A percentile compares a stretch with the other conserved stretches of the same genome.
phyloP scores from a whole-genome alignment of 2,888 invertebrate species.

The Caenorhabditis angaria region DNA sequence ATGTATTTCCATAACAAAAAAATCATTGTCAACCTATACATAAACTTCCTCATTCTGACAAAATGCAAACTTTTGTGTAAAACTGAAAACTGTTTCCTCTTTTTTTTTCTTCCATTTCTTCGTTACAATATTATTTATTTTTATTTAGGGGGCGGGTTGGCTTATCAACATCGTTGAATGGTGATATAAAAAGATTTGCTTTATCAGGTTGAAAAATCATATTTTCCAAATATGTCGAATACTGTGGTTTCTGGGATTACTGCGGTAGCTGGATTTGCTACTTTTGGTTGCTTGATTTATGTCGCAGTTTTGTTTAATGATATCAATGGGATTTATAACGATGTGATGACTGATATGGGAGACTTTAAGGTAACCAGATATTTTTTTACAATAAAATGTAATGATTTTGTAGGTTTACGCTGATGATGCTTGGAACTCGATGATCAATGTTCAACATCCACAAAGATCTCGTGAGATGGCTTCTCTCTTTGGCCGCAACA shows the following conservation, averaged over 20 bases:
- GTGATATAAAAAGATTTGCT: neutral
- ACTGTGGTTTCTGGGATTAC: neutral
- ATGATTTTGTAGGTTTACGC: neutral
- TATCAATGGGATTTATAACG: neutral
- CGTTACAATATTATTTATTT: neutral
- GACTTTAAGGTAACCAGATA: conserved; percentile 4
- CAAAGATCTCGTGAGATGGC: neutral
- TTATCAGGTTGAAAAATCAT: neutral
- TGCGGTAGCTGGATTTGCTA: neutral
- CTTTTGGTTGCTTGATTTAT: neutral
- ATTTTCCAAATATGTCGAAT: neutral
- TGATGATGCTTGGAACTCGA: conserved; percentile 1
- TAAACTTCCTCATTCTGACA: neutral
- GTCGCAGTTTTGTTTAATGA: conserved; percentile 1
- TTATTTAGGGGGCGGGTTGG: neutral
- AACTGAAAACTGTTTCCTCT: too few relatives aligned
- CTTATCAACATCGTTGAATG: neutral
- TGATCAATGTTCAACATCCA: neutral
- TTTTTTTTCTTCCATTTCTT: neutral
- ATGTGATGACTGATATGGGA: neutral
- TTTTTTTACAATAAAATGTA: neutral
- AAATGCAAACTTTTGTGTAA: neutral
- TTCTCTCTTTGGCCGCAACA: conserved; percentile 6
- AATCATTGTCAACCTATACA: too few relatives aligned
- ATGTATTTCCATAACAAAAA: too few relatives aligned